phyloP scores from a whole-genome alignment of 2,797 vertebrate genomes.

The Gymnothorax reevesii region DNA sequence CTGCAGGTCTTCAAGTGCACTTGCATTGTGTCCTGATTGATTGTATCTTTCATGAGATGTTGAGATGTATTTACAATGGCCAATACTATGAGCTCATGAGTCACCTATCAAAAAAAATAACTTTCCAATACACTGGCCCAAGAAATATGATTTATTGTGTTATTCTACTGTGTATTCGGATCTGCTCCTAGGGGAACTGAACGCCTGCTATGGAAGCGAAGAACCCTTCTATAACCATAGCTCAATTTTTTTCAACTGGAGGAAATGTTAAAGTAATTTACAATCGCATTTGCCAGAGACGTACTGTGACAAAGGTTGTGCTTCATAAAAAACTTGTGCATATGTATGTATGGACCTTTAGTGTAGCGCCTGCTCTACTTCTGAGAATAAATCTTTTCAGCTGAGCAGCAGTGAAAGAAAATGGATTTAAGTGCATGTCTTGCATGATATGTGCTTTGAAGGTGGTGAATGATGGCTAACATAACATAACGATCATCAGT shows the following conservation, averaged over 20 bases:
- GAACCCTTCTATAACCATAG: neutral
- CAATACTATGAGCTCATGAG: constrained; percentile 33
- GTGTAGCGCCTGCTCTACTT: neutral
- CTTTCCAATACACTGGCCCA: neutral
- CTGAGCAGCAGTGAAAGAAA: neutral
- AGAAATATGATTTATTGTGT: neutral
- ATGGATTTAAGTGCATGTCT: no score
- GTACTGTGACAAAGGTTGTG: neutral
- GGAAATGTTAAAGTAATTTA: neutral
- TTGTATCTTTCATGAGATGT: constrained; percentile 16
- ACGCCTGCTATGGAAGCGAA: no score
- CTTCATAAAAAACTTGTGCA: neutral
- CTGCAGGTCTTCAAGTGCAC: neutral
- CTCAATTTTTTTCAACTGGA: neutral
- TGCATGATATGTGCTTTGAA: no score
- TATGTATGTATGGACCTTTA: neutral
- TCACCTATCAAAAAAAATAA: constrained; percentile 39
- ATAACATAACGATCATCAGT: no score
- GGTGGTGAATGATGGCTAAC: no score
- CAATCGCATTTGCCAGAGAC: neutral
- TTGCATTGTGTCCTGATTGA: constrained; percentile 29
- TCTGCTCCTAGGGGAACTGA: neutral
- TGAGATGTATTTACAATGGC: constrained; percentile 40
- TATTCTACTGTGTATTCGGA: neutral
- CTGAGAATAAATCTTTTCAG: neutral